These are phyloP conservation scores for Hylomyscus alleni DNA, from an alignment of 2,797 vertebrate species.

Conservation along the genomic window DNA sequence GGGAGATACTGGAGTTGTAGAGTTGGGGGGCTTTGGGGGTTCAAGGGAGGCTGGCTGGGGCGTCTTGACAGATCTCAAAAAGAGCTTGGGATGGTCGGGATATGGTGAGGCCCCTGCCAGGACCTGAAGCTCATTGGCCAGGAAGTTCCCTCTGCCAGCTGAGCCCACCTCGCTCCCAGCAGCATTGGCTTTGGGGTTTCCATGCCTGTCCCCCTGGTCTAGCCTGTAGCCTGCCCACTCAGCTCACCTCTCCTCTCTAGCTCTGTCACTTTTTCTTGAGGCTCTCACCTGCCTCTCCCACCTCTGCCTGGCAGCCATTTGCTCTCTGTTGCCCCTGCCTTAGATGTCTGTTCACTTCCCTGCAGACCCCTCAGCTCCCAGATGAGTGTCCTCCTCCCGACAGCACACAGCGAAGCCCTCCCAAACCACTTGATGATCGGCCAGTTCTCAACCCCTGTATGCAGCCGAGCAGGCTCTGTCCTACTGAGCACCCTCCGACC, in stretches of 20 bases:
- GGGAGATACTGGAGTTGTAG: constrained; percentile 99
- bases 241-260: neutral
- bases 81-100: neutral
- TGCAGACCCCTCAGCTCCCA: neutral
- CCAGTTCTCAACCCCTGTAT: neutral
- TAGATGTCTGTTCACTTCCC: neutral
- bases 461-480: neutral
- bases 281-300: neutral
- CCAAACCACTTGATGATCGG: neutral
- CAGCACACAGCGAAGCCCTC: neutral
- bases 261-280: neutral
- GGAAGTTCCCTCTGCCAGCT: neutral
- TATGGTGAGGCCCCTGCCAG: neutral
- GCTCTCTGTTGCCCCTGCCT: constrained; percentile 23
- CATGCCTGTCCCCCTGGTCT: neutral
- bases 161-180: neutral
- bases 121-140: neutral
- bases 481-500: neutral
- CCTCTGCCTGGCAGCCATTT: neutral
- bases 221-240: neutral
- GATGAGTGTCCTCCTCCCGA: neutral
- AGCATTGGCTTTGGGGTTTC: neutral
- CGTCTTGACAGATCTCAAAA: constrained; percentile 34
- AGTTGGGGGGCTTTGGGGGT: constrained; percentile 94
- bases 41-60: constrained; percentile 58